These are phyloP conservation scores for Porites australiensis DNA, from an alignment of 64 coral and sea anemone species.

Conservation along the genomic window DNA sequence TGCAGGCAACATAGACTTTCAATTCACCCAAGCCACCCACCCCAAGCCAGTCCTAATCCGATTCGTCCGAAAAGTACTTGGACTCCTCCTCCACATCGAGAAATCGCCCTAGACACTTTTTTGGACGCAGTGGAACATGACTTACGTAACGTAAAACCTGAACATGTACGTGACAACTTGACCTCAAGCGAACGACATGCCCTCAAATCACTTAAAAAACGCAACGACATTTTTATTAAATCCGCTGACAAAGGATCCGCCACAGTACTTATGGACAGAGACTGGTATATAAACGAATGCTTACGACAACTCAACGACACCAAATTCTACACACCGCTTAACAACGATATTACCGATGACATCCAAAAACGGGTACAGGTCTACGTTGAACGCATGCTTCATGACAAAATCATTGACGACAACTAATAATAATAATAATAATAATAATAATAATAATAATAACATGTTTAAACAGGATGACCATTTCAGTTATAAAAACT, in stretches of 20 bases:
- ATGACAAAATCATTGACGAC: background rate
- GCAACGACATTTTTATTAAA: background rate
- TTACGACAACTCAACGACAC: background rate
- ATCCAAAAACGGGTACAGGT: background rate
- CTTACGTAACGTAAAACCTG: background rate
- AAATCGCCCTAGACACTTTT: background rate
- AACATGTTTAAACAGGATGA: too few species aligned
- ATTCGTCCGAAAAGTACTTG: background rate
- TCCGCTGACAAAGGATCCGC: background rate
- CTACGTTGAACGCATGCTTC: background rate
- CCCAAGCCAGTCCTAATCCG: background rate
- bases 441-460: too few species aligned
- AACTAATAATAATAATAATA: too few species aligned
- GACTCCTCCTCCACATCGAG: background rate
- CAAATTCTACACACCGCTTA: background rate
- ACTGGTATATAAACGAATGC: background rate
- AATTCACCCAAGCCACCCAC: background rate
- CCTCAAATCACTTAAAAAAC: background rate
- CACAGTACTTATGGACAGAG: background rate
- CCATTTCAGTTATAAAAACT: too few species aligned
- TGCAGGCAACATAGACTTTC: too few species aligned
- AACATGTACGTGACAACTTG: background rate
- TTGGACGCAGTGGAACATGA: background rate
- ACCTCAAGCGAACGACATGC: background rate
- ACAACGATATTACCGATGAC: conserved; percentile 25